Base-by-base conservation (phyloP, 2,113 vertebrate genomes). In the Charina bottae region DNA sequence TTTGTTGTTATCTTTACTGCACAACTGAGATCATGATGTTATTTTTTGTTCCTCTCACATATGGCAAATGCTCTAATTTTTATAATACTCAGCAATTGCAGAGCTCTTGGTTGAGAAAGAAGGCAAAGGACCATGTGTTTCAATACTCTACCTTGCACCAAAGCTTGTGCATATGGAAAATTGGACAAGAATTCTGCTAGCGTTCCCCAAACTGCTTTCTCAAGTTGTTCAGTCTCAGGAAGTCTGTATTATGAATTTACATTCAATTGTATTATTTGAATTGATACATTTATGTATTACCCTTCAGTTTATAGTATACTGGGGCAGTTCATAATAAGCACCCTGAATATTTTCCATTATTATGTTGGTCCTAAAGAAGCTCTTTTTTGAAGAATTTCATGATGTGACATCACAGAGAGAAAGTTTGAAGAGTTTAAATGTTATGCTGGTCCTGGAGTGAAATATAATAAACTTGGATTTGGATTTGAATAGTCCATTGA, bases 1-100 rank as follows among this genome's bases (percentile, higher is more conserved):
- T 33, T 95, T 24, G 83, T 92, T 95, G 87, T 96, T 96, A 93
- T 95, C 96, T 96, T 94, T 95, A 90, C 94, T 95, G 96, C 90
- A 96, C 95, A 96, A 95, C 60, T 95, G 96, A 94, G 64, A 93
- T 37, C 88, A 24, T 2, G 28, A 95, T 93, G 96, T 91, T 95
- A 91, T 93, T 96, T 97, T 95, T 11, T 89, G 94, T 89, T 83
- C 37, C 28, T 78, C 93, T 95, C 87, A 85, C 46, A 33, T 84
- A 83, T 83, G 85, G 42, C 60, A 87, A 72, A 42, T 78, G 21
- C 23, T n/a, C 13, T 64, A 86, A 68, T 87, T 78, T 78, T 21
- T 89, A 8, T 54, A 84, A 37, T 42, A 28, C 15, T 49, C 37
- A 83, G 64, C 42, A 60, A 72, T 12, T n/a, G 15, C 10, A 59